Percentiles rank a stretch among this genome's conserved stretches.
Conservation (phyloP, 2,888 invertebrate species). For the Dioctria rufipes region DNA sequence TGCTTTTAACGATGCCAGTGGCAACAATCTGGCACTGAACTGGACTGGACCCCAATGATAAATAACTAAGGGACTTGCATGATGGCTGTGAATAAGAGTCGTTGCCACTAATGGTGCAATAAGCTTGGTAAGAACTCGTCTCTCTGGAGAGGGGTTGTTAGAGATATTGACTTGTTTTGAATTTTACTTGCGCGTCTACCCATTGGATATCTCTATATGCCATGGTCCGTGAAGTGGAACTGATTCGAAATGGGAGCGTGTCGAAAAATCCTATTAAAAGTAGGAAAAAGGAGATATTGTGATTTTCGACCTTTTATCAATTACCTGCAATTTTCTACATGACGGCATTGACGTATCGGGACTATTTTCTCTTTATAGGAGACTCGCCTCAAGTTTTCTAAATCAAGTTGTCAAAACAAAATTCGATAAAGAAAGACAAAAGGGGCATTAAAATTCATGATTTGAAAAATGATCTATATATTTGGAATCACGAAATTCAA, state of each 20-base stretch:
- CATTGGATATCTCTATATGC: neutral
- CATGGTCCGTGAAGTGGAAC: neutral
- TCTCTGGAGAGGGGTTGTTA: neutral
- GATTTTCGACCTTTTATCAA: too few relatives aligned
- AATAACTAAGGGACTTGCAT: neutral
- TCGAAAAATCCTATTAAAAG: too few relatives aligned
- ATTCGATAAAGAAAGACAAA: too few relatives aligned
- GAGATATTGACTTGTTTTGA: neutral
- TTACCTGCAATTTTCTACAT: too few relatives aligned
- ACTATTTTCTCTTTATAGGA: too few relatives aligned
- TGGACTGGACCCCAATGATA: neutral
- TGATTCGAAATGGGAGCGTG: neutral
- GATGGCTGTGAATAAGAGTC: neutral
- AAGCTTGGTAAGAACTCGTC: neutral
- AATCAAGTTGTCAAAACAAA: too few relatives aligned
- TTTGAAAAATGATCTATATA: too few relatives aligned
- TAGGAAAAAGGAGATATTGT: too few relatives aligned
- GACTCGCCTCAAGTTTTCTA: too few relatives aligned
- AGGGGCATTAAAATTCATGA: too few relatives aligned
- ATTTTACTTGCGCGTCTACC: neutral
- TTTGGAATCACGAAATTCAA: too few relatives aligned
- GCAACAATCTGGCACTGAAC: neutral
- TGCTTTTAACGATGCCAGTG: neutral
- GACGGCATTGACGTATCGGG: too few relatives aligned
- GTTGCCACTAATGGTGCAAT: constrained; percentile 3